Evolutionary conservation across 2,797 vertebrate genomes (phyloP).

Genomic region (Gymnocypris eckloni): DNA sequence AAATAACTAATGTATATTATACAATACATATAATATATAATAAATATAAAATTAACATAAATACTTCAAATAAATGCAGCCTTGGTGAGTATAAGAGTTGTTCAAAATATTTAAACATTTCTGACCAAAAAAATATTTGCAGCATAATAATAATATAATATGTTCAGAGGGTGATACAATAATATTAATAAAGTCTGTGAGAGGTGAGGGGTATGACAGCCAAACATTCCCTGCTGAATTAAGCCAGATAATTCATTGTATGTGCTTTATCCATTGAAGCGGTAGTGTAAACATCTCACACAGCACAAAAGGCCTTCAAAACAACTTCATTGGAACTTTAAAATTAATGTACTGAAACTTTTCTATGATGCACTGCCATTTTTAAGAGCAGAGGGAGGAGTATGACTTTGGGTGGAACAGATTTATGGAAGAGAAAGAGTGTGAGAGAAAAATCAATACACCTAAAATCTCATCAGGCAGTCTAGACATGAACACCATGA

Average conservation of each 20-base stretch:
- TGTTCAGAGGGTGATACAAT: background rate
- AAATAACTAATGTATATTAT: too few relatives aligned
- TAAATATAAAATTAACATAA: background rate
- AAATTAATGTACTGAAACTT: constrained; percentile 32
- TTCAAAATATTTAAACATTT: too few relatives aligned
- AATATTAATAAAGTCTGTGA: background rate
- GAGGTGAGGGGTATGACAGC: background rate
- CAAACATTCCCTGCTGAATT: background rate
- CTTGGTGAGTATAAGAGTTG: too few relatives aligned
- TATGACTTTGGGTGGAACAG: constrained; percentile 34
- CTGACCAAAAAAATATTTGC: background rate
- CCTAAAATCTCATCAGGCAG: constrained; percentile 48
- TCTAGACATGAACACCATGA: constrained; percentile 50
- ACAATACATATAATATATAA: background rate
- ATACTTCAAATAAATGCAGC: background rate
- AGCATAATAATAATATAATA: background rate
- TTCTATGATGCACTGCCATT: background rate
- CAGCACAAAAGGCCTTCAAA: background rate
- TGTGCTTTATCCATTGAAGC: background rate
- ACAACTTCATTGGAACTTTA: constrained; percentile 7
- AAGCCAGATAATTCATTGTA: background rate
- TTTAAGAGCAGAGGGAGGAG: background rate
- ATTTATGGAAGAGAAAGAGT: constrained; percentile 50
- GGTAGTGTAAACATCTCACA: background rate
- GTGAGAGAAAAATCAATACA: constrained; percentile 63